Evolutionary conservation across 2,113 vertebrate genomes (phyloP).

Genomic region (Tachycineta bicolor): DNA sequence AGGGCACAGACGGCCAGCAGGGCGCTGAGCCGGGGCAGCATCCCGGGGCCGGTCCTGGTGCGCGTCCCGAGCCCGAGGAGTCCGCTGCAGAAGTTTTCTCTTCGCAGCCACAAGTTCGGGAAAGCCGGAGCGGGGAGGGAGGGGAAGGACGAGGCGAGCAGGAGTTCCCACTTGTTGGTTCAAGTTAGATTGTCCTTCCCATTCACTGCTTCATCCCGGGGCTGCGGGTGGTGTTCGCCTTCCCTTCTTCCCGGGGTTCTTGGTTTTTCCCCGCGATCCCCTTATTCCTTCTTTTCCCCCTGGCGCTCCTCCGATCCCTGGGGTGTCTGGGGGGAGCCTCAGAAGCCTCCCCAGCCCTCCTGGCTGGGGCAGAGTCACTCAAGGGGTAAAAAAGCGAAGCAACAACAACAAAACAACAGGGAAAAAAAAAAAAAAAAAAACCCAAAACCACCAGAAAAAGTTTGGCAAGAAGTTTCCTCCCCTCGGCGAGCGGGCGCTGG

Average conservation of each 20-base stretch:
- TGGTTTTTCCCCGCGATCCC: neutral
- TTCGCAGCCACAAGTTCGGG: neutral
- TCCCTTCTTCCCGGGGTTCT: neutral
- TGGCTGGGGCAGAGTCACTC: neutral
- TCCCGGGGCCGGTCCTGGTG: neutral
- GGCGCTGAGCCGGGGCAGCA: neutral
- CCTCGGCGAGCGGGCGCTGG: neutral
- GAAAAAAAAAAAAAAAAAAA: neutral
- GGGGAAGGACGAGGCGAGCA: neutral
- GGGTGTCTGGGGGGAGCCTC: too few relatives aligned
- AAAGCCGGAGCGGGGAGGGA: neutral
- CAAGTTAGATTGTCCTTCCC: neutral
- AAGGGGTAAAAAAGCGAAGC: neutral
- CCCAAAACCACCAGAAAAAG: neutral
- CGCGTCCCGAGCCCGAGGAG: neutral
- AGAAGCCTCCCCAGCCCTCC: neutral
- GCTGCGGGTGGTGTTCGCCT: neutral
- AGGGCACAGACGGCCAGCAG: slow-evolving; percentile 13
- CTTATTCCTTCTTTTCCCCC: neutral
- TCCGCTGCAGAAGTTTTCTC: neutral
- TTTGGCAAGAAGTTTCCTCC: slow-evolving; percentile 2
- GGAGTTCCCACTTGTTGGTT: slow-evolving; percentile 25
- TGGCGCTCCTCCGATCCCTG: neutral
- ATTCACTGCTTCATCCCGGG: neutral
- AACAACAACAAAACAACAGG: too few relatives aligned